These are phyloP conservation scores for Colletes collaris DNA, from an alignment of 2,888 invertebrate genomes.

Conservation along the genomic window DNA sequence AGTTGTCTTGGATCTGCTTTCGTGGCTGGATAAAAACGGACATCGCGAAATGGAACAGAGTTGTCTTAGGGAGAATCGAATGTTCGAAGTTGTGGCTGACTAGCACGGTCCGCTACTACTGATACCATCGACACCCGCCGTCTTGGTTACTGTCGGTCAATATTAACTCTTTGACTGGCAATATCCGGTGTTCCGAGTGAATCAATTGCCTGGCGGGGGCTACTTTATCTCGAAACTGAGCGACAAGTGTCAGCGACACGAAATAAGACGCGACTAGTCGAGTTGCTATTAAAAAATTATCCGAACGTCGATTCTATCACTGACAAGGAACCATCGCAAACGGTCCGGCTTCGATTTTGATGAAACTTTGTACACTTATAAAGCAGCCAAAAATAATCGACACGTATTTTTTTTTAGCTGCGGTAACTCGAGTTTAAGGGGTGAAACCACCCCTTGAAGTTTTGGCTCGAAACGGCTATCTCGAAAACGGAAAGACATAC, in stretches of 20 bases:
- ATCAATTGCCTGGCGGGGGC: conserved; percentile 7
- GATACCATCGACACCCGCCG: conserved; percentile 15
- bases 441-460: no score
- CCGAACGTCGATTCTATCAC: background rate
- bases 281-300: background rate
- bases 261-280: conserved; percentile 11
- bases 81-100: conserved; percentile 24
- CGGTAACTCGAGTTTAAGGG: no score
- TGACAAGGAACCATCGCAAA: no score
- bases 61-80: background rate
- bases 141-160: conserved; percentile 33
- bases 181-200: conserved; percentile 15
- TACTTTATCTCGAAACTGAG: conserved; percentile 15
- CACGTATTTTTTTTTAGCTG: no score
- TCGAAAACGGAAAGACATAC: no score
- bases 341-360: background rate
- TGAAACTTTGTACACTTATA: no score
- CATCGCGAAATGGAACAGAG: background rate
- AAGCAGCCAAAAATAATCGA: no score
- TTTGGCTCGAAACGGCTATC: no score
- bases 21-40: background rate
- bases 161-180: conserved; percentile 56
- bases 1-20: background rate
- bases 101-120: conserved; percentile 45
- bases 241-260: conserved; percentile 12